Evolutionary conservation across 2,113 vertebrate species (phyloP).

Genomic region (Ciconia maguari): DNA sequence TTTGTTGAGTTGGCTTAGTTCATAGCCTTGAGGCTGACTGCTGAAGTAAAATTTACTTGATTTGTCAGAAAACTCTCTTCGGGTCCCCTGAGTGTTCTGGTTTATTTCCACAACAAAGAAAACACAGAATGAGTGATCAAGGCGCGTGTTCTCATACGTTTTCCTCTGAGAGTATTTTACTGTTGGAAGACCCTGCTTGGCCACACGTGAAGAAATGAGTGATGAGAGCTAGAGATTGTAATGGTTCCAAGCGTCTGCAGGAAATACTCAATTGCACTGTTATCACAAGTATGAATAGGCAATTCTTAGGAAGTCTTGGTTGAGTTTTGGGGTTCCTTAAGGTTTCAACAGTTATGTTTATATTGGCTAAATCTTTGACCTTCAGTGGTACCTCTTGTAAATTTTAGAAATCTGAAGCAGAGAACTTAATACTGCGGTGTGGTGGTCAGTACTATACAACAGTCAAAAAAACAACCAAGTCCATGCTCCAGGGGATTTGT

Average conservation of each 20-base stretch:
- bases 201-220: not conserved
- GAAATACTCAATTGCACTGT: not conserved
- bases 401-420: not conserved
- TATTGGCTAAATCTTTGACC: not conserved
- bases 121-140: not conserved
- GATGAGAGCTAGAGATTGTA: not conserved
- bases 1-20: not conserved
- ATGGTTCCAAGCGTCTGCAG: not conserved
- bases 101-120: not conserved
- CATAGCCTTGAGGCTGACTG: not conserved
- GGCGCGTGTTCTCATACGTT: accelerated
- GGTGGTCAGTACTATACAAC: not conserved
- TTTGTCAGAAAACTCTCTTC: not conserved
- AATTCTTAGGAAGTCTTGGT: not conserved
- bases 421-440: accelerated
- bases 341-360: not conserved
- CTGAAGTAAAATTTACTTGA: not conserved
- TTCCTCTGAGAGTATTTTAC: not conserved
- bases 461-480: not conserved
- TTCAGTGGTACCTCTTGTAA: not conserved
- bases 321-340: not conserved
- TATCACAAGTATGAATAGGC: not conserved
- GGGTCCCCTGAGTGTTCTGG: not conserved
- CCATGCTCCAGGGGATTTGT: not conserved
- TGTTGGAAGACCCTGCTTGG: not conserved